These are phyloP conservation scores for Acleris emargana DNA, from an alignment of 2,888 invertebrate genomes.

Conservation along the genomic window DNA sequence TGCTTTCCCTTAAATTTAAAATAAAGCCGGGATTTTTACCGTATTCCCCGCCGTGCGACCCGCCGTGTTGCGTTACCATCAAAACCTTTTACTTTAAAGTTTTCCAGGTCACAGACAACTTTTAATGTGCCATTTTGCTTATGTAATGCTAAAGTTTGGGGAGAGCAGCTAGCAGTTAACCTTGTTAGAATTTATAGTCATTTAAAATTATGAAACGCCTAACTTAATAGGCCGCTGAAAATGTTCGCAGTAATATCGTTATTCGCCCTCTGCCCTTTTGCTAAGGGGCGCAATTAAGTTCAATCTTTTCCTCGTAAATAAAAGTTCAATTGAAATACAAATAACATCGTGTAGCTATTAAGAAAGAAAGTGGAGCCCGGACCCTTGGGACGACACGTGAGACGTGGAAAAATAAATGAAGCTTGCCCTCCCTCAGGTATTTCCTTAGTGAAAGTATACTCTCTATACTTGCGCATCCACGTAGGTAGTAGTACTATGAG, in stretches of 20 bases:
- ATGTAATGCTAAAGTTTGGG: constrained; percentile 3
- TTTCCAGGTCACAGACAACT: constrained; percentile 18
- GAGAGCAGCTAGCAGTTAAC: not conserved
- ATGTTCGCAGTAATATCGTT: constrained; percentile 1
- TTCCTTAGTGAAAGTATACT: constrained; percentile 23
- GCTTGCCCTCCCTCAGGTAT: constrained; percentile 22
- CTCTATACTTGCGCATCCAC: not conserved
- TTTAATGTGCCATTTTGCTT: constrained; percentile 8
- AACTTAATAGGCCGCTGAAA: not conserved
- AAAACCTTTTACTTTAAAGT: constrained; percentile 20
- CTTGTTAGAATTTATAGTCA: not conserved
- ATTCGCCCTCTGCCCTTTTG: constrained; percentile 17
- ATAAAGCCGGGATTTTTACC: constrained; percentile 30
- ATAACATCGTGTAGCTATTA: constrained; percentile 13
- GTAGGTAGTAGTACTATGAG: no score
- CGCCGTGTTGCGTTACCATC: constrained; percentile 10
- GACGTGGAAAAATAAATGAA: constrained; percentile 35
- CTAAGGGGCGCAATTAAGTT: constrained; percentile 5
- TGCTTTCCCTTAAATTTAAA: constrained; percentile 46
- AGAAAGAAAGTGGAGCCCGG: constrained; percentile 28
- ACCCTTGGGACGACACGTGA: constrained; percentile 29
- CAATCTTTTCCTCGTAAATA: constrained; percentile 9
- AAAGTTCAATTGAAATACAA: constrained; percentile 12
- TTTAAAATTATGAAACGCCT: not conserved
- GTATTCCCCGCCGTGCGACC: constrained; percentile 13